Percentiles rank a stretch among this genome's conserved stretches.
Conservation (phyloP, 2,888 invertebrate genomes). For the Lepidonotus clava region DNA sequence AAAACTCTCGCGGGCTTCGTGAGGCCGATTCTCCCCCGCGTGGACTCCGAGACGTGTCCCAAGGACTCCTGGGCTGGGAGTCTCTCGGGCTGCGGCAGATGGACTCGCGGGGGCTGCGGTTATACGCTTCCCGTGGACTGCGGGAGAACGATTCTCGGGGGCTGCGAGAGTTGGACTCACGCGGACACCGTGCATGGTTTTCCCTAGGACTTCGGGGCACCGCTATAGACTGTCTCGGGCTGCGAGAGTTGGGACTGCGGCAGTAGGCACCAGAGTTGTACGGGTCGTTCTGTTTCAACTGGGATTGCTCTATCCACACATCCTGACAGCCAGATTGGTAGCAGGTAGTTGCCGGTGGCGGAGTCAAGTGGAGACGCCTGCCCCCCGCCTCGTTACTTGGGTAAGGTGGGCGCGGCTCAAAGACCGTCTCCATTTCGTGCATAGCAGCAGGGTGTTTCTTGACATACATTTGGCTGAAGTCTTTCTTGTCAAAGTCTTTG, state of each 20-base stretch:
- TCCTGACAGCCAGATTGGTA: slow-evolving; percentile 28
- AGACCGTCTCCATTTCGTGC: slow-evolving; percentile 54
- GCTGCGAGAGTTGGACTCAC: not conserved
- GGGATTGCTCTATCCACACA: slow-evolving; percentile 33
- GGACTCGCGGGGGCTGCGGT: slow-evolving; percentile 32
- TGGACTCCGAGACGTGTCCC: not conserved
- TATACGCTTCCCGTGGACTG: slow-evolving; percentile 39
- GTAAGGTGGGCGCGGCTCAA: slow-evolving; percentile 59
- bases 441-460: slow-evolving; percentile 57
- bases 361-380: slow-evolving; percentile 2
- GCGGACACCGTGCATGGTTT: not conserved
- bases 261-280: not conserved
- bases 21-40: not conserved
- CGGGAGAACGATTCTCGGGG: slow-evolving; percentile 22
- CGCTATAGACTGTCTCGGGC: slow-evolving; percentile 15
- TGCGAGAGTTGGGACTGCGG: slow-evolving; percentile 43
- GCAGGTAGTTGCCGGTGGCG: slow-evolving; percentile 19
- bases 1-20: slow-evolving; percentile 40
- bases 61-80: slow-evolving; percentile 24
- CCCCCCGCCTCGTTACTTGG: not conserved
- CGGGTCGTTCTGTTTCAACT: not conserved
- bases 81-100: slow-evolving; percentile 29
- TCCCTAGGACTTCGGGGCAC: slow-evolving; percentile 13
- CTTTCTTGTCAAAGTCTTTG: slow-evolving; percentile 73
- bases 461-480: slow-evolving; percentile 63